Evolutionary conservation across 2,797 vertebrate species (phyloP), one percentile per base, ranked within the genome.

Genomic region (Hypotaenidia philippensis): DNA sequence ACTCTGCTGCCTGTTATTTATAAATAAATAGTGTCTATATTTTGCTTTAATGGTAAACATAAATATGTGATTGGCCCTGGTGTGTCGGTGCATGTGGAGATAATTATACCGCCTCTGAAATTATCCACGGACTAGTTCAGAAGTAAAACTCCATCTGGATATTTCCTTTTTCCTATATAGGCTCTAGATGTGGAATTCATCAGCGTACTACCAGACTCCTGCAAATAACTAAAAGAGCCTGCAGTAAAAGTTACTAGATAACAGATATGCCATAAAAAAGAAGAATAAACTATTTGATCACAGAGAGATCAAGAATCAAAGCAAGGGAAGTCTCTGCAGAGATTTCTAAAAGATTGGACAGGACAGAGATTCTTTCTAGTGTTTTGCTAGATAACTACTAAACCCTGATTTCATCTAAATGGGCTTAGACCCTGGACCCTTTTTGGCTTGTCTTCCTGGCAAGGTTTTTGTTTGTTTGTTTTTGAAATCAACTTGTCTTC

Each of bases 161-260:
- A 27, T 82, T 94, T 93, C 68, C 38, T 65, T 79, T 91, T 88
- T 90, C 80, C 31, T 80, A 2, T 63, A 11, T 44, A 19, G 50
- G 38, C 38, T 65, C 36, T 90, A 52, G 91, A 74, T 82, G 94
- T 88, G 84, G 78, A 96, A 94, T 94, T 93, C 92, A 83, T 92
- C 71, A 88, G 83, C 78, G 53, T 90, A 47, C 57, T 56, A 27
- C 74, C 50, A 61, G 78, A 11, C 64, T 87, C 52, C 75, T 84
- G 50, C 61, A 71, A 83, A 55, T 74, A 68, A 57, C 68, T 74
- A 34, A 36, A 52, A 38, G 13, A 92, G 40, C 53, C 45, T 77
- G 89, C 72, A 71, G 40, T 92, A 85, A 85, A 89, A 94, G 78
- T 96, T 94, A 77, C 71, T 87, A 77, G 90, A 79, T 81, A 94